A percentile compares a stretch with the other conserved stretches of the same genome.
Evolutionary conservation across 2,888 invertebrate genomes (phyloP).

Genomic region (Pyralis farinalis): DNA sequence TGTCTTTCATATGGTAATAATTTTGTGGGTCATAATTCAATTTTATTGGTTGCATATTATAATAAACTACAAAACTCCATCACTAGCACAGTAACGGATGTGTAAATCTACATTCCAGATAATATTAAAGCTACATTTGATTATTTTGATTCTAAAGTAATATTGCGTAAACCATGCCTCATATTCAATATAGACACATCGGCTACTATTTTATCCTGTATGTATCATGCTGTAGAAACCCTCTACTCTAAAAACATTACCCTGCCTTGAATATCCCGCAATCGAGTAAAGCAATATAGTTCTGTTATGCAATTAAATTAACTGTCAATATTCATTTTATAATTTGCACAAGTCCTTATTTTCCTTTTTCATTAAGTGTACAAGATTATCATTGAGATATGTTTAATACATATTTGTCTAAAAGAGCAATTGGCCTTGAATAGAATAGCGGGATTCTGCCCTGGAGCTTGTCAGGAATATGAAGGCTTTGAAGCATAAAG

Average conservation of each 20-base stretch:
- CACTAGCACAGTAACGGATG: conserved; percentile 42
- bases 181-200: conserved; percentile 57
- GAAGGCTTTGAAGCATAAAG: background rate
- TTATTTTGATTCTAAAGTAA: conserved; percentile 23
- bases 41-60: too few relatives aligned
- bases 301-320: background rate
- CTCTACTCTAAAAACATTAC: conserved; percentile 24
- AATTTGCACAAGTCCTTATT: background rate
- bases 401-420: too few relatives aligned
- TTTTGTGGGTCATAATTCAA: too few relatives aligned
- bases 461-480: conserved; percentile 3
- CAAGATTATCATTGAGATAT: too few relatives aligned
- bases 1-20: too few relatives aligned
- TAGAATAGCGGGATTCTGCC: conserved; percentile 18
- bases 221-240: conserved; percentile 42
- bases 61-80: background rate
- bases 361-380: too few relatives aligned
- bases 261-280: conserved; percentile 9
- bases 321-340: background rate
- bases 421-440: too few relatives aligned
- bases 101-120: conserved; percentile 65
- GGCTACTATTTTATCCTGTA: conserved; percentile 47
- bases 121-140: conserved; percentile 11
- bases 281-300: background rate
- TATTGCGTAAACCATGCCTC: conserved; percentile 56